Evolutionary conservation across 2,888 invertebrate species (phyloP), one percentile per base, ranked within the genome.

Genomic region (Erpobdella octoculata): DNA sequence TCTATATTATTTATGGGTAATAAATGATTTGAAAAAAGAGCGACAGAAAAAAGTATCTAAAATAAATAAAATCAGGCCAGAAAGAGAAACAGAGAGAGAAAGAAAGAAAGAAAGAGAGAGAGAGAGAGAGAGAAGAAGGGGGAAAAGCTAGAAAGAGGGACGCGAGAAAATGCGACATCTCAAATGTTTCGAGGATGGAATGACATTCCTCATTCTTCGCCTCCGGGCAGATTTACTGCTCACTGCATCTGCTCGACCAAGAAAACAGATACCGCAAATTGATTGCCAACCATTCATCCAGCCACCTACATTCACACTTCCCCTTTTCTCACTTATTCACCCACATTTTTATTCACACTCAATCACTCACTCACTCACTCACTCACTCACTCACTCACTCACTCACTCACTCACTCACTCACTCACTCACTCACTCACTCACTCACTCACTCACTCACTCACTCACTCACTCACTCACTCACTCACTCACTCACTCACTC

Each of bases 371-470:
- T 70, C 70, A 33, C 70, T 70, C 61, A 61, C 61, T 70, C 70
- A 61, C 61, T 70, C 70, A n/a, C 61, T 70, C 70, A n/a, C 61
- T 70, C 48, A 65, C 31, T 69, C 66, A 31, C 48, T 71, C 65
- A 33, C 48, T 71, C 66, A 35, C 53, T 71, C 71, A 53, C 58
- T 71, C 71, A 48, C 58, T 71, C 71, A 67, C 37, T 71, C 67
- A 48, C 58, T 71, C 71, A 67, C 67, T 71, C 58, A 48, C 67
- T 71, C 66, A 68, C 66, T 71, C 66, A 67, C 67, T 69, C 71
- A 67, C 58, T 71, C 66, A 48, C 67, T 71, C 71, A 67, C 67
- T 69, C 71, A 67, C 67, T 69, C 71, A 67, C 58, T 71, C 48
- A 48, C 58, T 71, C 71, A 48, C 58, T 67, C 71, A 48, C 71